Percentiles rank a stretch among this genome's conserved stretches.
Evolutionary conservation across 2,888 invertebrate species (phyloP).

Genomic region (Dasysyrphus tricinctus): DNA sequence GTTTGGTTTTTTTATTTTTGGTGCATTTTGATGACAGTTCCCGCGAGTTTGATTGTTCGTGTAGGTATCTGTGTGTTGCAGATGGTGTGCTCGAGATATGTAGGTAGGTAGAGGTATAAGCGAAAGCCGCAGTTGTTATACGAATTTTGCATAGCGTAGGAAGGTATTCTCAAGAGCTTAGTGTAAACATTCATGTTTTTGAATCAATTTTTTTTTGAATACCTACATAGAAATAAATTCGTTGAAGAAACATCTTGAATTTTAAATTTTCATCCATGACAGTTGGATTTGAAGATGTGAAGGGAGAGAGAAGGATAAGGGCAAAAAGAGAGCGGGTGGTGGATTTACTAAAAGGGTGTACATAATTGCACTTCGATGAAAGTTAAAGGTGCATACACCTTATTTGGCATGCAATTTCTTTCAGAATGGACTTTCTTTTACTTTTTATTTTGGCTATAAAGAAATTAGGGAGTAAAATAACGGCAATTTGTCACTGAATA

Average conservation of each 20-base stretch:
- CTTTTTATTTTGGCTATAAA: background rate
- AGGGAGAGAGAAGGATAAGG: background rate
- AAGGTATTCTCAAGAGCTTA: slow-evolving; percentile 17
- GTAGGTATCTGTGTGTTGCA: slow-evolving; percentile 28
- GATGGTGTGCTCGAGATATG: slow-evolving; percentile 34
- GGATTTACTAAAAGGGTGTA: background rate
- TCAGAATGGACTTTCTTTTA: slow-evolving; percentile 26
- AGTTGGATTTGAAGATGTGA: slow-evolving; percentile 32
- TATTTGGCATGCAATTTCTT: background rate
- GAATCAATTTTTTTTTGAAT: background rate
- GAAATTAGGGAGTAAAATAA: slow-evolving; percentile 56
- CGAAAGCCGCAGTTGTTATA: slow-evolving; percentile 37
- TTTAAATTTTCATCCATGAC: slow-evolving; percentile 18
- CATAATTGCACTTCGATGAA: slow-evolving; percentile 48
- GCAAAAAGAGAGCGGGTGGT: background rate
- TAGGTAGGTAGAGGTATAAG: slow-evolving; percentile 12
- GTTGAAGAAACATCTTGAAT: slow-evolving; percentile 55
- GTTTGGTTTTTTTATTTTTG: background rate
- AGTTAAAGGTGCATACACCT: slow-evolving; percentile 34
- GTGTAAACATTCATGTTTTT: slow-evolving; percentile 20
- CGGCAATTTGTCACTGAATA: slow-evolving; percentile 48
- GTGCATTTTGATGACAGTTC: slow-evolving; percentile 63
- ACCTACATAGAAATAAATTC: background rate
- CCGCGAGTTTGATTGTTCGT: slow-evolving; percentile 45
- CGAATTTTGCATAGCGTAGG: slow-evolving; percentile 57